These are phyloP conservation scores for Epistrophe grossulariae DNA, from an alignment of 2,888 invertebrate genomes.

Conservation along the genomic window DNA sequence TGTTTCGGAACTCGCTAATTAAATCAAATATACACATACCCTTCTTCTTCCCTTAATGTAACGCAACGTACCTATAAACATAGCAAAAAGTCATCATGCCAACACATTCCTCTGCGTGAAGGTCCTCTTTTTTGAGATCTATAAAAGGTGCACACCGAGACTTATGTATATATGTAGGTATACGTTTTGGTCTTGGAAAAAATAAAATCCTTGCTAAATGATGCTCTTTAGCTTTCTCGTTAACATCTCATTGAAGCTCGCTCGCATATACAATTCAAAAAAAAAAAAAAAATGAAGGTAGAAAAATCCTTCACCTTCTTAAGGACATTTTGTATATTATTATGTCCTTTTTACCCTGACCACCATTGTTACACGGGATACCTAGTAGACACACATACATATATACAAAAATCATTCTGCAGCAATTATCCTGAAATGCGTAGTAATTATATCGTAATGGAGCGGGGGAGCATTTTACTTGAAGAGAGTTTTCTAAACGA, in stretches of 20 bases:
- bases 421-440: slow-evolving; percentile 58
- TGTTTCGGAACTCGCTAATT: slow-evolving; percentile 73
- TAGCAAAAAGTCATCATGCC: slow-evolving; percentile 4
- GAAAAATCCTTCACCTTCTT: slow-evolving; percentile 50
- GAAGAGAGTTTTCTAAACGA: slow-evolving; percentile 62
- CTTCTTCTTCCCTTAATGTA: neutral
- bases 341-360: slow-evolving; percentile 55
- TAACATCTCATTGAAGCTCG: slow-evolving; percentile 23
- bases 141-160: neutral
- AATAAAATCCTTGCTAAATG: slow-evolving; percentile 25
- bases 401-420: slow-evolving; percentile 30
- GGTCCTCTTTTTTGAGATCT: neutral
- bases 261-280: neutral
- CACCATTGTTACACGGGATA: slow-evolving; percentile 16
- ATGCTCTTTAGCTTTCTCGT: slow-evolving; percentile 22
- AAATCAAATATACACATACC: slow-evolving; percentile 61
- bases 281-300: neutral
- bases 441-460: slow-evolving; percentile 71
- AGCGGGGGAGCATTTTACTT: slow-evolving; percentile 44
- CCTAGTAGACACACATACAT: too few species aligned
- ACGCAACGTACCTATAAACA: neutral
- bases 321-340: slow-evolving; percentile 44
- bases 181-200: slow-evolving; percentile 6
- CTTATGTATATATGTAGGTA: neutral
- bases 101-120: neutral